Percentiles rank a stretch among this genome's conserved stretches.
These are phyloP conservation scores for Nesoenas mayeri DNA, from an alignment of 2,113 vertebrate species.

Conservation along the genomic window DNA sequence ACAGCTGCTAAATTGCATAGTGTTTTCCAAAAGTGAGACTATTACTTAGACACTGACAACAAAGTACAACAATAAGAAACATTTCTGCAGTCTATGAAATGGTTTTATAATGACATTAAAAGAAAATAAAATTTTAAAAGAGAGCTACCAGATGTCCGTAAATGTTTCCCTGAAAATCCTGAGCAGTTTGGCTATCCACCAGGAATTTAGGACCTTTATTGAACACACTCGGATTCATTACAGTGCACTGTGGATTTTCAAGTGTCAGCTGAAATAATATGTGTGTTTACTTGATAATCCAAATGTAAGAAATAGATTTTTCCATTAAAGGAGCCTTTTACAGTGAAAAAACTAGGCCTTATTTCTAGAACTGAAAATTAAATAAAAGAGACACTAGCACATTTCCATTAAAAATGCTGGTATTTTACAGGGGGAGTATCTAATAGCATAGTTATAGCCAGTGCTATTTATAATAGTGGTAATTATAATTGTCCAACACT, in stretches of 20 bases:
- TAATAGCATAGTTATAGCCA: background rate
- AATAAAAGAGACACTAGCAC: background rate
- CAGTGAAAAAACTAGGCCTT: background rate
- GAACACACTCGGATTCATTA: background rate
- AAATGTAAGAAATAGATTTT: background rate
- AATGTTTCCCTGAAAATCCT: background rate
- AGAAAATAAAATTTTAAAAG: background rate
- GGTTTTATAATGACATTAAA: slow-evolving; percentile 12
- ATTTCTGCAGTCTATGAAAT: background rate
- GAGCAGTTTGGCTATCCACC: background rate
- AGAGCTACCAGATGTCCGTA: background rate
- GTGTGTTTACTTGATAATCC: background rate
- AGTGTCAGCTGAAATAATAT: background rate
- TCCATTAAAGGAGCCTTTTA: background rate
- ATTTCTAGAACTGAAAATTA: background rate
- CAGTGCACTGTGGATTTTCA: background rate
- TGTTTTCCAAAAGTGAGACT: background rate
- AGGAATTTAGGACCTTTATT: background rate
- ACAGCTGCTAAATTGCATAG: background rate
- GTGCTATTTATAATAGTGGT: background rate
- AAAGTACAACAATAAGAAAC: background rate
- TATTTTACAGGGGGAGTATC: background rate
- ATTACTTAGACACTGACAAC: background rate
- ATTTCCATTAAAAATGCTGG: background rate
- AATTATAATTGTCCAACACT: background rate